These are phyloP conservation scores for Drosophila rufa DNA, from an alignment of 1,140 invertebrate species.

Conservation along the genomic window DNA sequence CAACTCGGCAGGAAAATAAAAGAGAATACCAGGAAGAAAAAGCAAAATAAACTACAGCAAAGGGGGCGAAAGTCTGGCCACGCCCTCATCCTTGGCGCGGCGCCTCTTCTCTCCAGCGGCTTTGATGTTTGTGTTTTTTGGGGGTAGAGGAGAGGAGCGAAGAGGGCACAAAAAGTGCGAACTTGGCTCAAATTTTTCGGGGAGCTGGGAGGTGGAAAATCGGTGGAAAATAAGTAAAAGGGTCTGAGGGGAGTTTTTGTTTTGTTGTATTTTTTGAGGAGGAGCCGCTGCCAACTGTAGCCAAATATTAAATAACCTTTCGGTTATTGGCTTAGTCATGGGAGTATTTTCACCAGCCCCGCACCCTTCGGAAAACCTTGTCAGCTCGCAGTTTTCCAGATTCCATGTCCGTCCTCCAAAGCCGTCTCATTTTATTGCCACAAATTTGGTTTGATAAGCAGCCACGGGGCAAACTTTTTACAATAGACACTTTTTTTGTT, in stretches of 20 bases:
- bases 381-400: conserved; percentile 13
- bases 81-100: conserved; percentile 37
- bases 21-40: conserved; percentile 7
- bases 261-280: neutral
- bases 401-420: conserved; percentile 19
- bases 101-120: conserved; percentile 24
- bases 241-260: neutral
- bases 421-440: conserved; percentile 76
- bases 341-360: conserved; percentile 12
- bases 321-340: conserved; percentile 79
- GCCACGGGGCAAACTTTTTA: conserved; percentile 67
- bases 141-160: no score
- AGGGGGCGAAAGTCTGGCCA: conserved; percentile 29
- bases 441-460: conserved; percentile 80
- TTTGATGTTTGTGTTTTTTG: conserved; percentile 60
- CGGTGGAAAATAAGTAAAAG: conserved; percentile 26
- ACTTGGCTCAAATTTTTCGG: conserved; percentile 61
- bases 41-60: conserved; percentile 28
- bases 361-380: neutral
- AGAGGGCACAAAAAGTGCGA: conserved; percentile 56
- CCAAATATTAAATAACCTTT: conserved; percentile 83
- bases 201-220: conserved; percentile 26
- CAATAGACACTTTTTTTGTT: conserved; percentile 60
- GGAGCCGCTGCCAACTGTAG: conserved; percentile 55
- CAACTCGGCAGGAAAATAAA: conserved; percentile 27